Conservation (phyloP, 2,888 invertebrate species). For the Ennomos erosarius region DNA sequence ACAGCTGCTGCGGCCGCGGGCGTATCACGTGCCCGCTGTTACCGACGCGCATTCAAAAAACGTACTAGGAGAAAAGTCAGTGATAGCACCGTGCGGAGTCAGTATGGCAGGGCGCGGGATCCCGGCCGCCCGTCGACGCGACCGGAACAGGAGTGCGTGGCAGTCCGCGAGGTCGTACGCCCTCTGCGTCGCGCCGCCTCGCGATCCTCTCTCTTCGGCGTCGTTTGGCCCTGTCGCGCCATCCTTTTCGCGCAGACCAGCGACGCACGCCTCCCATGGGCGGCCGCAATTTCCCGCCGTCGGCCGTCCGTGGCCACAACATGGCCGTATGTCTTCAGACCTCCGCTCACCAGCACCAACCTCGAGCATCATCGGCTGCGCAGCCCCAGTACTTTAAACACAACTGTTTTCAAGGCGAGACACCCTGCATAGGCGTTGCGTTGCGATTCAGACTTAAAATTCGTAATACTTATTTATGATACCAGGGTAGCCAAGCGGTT, state of each 20-base stretch:
- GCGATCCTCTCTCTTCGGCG: conserved; percentile 68
- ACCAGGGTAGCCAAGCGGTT: no score
- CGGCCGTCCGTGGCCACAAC: conserved; percentile 69
- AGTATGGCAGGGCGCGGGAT: conserved; percentile 80
- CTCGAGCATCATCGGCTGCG: conserved; percentile 51
- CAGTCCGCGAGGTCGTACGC: conserved; percentile 80
- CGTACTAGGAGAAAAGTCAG: conserved; percentile 77
- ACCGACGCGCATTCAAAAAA: conserved; percentile 79
- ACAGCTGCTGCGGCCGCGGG: conserved; percentile 72
- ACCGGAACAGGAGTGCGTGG: conserved; percentile 84
- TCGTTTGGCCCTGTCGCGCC: conserved; percentile 49
- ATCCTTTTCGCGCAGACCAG: conserved; percentile 66
- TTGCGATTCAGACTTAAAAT: no score
- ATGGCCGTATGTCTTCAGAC: conserved; percentile 76
- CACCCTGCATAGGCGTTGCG: not conserved
- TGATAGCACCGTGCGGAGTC: conserved; percentile 68
- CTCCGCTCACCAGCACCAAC: conserved; percentile 61
- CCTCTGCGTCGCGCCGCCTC: conserved; percentile 86
- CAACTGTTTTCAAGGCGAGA: not conserved
- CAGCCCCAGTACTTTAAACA: not conserved
- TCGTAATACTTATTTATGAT: no score
- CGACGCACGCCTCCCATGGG: conserved; percentile 83
- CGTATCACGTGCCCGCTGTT: conserved; percentile 81
- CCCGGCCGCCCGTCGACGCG: conserved; percentile 84
- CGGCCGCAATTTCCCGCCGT: conserved; percentile 83